These are phyloP conservation scores for Pyrocephalus nanus DNA, from an alignment of 2,797 vertebrate species.

Conservation along the genomic window DNA sequence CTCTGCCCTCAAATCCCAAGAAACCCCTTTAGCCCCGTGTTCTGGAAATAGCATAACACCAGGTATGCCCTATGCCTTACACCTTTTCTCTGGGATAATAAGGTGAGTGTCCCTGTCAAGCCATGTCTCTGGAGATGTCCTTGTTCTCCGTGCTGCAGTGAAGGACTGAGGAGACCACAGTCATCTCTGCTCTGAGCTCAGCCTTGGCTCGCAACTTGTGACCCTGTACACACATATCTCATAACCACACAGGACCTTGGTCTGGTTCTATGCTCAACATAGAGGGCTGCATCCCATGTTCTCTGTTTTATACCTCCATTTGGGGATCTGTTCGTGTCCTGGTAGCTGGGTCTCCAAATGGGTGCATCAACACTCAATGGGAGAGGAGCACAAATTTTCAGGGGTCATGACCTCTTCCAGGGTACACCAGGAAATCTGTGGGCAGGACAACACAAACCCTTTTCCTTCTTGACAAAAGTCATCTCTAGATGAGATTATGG, in stretches of 20 bases:
- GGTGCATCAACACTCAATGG: not conserved
- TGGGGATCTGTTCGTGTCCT: not conserved
- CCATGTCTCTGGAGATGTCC: not conserved
- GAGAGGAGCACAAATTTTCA: not conserved
- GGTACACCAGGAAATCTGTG: not conserved
- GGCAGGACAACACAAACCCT: not conserved
- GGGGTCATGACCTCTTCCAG: not conserved
- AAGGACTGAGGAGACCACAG: not conserved
- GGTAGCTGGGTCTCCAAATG: not conserved
- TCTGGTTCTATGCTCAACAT: not conserved
- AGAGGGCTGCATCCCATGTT: not conserved
- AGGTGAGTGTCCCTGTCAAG: not conserved
- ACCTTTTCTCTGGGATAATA: not conserved
- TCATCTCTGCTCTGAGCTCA: not conserved
- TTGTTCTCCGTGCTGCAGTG: not conserved
- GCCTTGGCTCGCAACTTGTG: not conserved
- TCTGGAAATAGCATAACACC: not conserved
- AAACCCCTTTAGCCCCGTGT: not conserved
- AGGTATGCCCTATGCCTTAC: accelerated
- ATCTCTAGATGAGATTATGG: not conserved
- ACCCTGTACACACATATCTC: not conserved
- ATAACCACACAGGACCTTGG: not conserved
- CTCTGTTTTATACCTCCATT: not conserved
- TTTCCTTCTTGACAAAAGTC: conserved; percentile 24
- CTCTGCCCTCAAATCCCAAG: not conserved